Conservation (phyloP, 2,797 vertebrate species). For the Sternotherus odoratus region DNA sequence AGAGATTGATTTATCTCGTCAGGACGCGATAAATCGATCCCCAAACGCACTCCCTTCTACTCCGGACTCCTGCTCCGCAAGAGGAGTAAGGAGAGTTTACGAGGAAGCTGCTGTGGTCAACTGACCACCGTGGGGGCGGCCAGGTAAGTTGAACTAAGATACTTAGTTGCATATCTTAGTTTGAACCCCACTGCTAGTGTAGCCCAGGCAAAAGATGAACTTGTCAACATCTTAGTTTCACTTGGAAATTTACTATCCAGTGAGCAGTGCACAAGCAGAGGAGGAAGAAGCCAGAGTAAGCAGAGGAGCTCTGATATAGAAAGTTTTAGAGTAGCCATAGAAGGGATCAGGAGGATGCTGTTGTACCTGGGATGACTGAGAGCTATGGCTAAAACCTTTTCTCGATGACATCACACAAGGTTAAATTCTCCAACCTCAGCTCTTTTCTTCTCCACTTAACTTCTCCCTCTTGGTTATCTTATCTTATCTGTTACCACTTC, state of each 20-base stretch:
- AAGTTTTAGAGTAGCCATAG: neutral
- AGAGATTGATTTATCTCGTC: no score
- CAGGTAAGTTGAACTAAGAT: no score
- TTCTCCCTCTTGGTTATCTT: slow-evolving; percentile 9
- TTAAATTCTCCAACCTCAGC: neutral
- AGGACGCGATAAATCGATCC: no score
- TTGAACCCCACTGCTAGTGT: no score
- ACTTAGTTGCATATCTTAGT: no score
- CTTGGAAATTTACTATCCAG: neutral
- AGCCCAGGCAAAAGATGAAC: neutral
- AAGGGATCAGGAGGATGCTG: neutral
- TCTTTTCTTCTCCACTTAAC: neutral
- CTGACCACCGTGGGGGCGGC: no score
- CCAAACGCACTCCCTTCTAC: no score
- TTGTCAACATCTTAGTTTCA: slow-evolving; percentile 6
- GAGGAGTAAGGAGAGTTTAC: no score
- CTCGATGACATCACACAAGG: neutral
- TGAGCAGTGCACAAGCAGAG: neutral
- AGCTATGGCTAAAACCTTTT: slow-evolving; percentile 4
- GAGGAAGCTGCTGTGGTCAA: no score
- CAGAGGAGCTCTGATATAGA: neutral
- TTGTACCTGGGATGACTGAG: slow-evolving; percentile 9
- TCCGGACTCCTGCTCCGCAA: no score
- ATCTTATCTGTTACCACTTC: slow-evolving; percentile 26
- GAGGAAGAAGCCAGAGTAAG: neutral